Base-by-base conservation (phyloP, 2,888 invertebrate genomes). In the Lithophane leautieri region DNA sequence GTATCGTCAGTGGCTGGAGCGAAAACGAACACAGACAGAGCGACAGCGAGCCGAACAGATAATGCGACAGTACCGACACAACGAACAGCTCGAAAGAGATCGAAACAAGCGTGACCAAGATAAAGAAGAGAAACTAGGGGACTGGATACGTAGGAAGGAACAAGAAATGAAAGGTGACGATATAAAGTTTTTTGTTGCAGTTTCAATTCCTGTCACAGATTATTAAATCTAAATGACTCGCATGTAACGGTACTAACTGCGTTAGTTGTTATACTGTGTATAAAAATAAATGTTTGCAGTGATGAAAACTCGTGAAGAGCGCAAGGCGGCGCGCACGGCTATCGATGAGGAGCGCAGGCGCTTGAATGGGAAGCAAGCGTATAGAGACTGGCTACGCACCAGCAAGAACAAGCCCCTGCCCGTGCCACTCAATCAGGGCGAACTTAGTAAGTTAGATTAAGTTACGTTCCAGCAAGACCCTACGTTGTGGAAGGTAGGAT, bases 321-420 rank as follows among this genome's bases (percentile, higher is more conserved):
- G 96, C n/a, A 91, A 93, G 22, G 94, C 95, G 7, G 94, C 97
- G 19, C 96, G 97, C 58, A 89, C 91, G 12, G 94, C 95, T 0
- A 97, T 97, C 47, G 97, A 97, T 8, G 97, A 97, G 56, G 95
- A 97, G 85, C 94, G 94, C 34, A 94, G 97, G 50, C 92, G 97
- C 1, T 93, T 96, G 56, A 94, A 97, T 70, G 97, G 97, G 77
- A 94, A 96, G 83, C 96, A 94, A 63, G 97, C 97, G 0, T 98
- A 97, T 88, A 94, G 97, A 54, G 96, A 97, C 84, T 98, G 98
- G 98, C 92, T 97, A 78, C 95, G 97, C 74, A 97, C 95, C 60
- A 97, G 97, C 82, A 97, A 97, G 93, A 96, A 97, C 84, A 97
- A 97, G 83, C 97, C 97, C 0, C 96, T 97, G 86, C 97, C 98